Evolutionary conservation across 2,797 vertebrate species (phyloP).

Genomic region (Falco biarmicus): DNA sequence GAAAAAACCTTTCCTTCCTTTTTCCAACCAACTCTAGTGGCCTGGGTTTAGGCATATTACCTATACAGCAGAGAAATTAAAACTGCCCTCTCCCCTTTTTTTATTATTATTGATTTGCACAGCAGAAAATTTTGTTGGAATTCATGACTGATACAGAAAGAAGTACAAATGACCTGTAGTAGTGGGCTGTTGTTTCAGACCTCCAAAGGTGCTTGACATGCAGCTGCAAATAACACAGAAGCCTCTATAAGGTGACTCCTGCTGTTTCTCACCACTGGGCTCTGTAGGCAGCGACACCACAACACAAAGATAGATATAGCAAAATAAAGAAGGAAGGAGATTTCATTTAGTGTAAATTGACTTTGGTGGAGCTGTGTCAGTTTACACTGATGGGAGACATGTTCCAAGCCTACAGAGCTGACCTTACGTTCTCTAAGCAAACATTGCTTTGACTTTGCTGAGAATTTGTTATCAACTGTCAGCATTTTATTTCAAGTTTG

Average conservation of each 20-base stretch:
- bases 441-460: neutral
- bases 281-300: neutral
- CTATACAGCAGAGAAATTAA: neutral
- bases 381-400: neutral
- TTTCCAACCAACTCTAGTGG: neutral
- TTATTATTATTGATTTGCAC: conserved; percentile 23
- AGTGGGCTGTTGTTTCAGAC: neutral
- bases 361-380: neutral
- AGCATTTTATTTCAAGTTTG: neutral
- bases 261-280: neutral
- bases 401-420: neutral
- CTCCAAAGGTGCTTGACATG: neutral
- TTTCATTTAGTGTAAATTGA: neutral
- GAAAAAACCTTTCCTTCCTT: neutral
- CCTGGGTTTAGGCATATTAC: neutral
- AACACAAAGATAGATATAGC: neutral
- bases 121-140: neutral
- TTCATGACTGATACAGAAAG: conserved; percentile 6
- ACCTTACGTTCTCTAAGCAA: neutral
- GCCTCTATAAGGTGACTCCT: neutral
- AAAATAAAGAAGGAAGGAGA: neutral
- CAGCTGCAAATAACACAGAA: conserved; percentile 13
- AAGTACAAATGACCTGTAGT: conserved; percentile 5
- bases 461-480: neutral
- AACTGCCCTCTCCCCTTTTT: neutral